phyloP scores from a whole-genome alignment of 2,888 invertebrate genomes.

The Entomobrya proxima region DNA sequence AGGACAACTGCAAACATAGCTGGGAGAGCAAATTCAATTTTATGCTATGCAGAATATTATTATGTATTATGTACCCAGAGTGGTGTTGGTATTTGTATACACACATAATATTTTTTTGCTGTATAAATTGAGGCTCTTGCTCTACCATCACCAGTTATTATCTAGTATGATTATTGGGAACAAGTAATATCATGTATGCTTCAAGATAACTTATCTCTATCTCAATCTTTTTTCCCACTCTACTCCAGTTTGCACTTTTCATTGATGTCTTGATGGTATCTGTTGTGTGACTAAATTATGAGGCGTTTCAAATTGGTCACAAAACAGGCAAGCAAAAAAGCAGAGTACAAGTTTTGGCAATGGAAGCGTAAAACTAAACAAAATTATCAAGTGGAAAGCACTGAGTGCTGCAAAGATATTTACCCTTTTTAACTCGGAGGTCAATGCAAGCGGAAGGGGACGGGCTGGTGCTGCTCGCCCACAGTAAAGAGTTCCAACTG shows the following conservation, averaged over 20 bases:
- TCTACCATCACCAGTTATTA: neutral
- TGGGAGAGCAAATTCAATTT: too few relatives aligned
- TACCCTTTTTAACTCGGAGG: slow-evolving; percentile 72
- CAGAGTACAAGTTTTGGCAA: too few relatives aligned
- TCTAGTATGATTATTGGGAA: slow-evolving; percentile 17
- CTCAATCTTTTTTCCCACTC: neutral
- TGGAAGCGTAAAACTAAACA: neutral
- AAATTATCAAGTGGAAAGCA: neutral
- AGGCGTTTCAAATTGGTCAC: too few relatives aligned
- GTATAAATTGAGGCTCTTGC: neutral
- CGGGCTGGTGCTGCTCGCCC: slow-evolving; percentile 57
- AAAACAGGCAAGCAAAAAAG: too few relatives aligned
- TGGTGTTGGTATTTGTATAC: neutral
- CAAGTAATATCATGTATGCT: slow-evolving; percentile 8
- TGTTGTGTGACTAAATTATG: too few relatives aligned
- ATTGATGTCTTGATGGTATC: too few relatives aligned
- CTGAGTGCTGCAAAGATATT: neutral
- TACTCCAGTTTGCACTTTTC: neutral
- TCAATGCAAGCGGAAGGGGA: slow-evolving; percentile 69
- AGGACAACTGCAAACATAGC: too few relatives aligned
- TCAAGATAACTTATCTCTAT: slow-evolving; percentile 10
- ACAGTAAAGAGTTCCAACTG: slow-evolving; percentile 63
- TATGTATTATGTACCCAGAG: neutral
- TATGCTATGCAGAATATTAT: neutral
- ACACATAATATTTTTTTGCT: slow-evolving; percentile 7